Conservation (phyloP, 2,888 invertebrate species). For the Itoplectis maculator region DNA sequence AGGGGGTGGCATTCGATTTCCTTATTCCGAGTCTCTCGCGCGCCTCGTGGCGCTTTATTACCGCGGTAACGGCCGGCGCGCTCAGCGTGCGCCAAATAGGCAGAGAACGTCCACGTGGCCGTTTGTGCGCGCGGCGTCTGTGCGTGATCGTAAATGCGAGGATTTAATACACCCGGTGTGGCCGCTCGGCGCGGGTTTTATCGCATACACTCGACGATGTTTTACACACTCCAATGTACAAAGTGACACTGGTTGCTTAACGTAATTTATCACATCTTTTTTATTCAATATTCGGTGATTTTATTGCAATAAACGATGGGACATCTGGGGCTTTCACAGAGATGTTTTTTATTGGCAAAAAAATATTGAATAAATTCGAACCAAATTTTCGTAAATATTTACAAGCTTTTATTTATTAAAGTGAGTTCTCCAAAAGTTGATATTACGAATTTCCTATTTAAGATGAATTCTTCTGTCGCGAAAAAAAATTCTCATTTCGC, state of each 20-base stretch:
- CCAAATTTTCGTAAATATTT: too few species aligned
- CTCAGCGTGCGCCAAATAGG: conserved; percentile 40
- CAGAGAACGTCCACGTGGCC: not conserved
- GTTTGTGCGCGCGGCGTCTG: not conserved
- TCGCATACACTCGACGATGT: not conserved
- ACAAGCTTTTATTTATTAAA: too few species aligned
- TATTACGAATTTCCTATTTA: too few species aligned
- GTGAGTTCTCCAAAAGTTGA: too few species aligned
- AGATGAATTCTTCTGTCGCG: too few species aligned
- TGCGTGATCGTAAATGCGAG: conserved; percentile 27
- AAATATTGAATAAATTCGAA: too few species aligned
- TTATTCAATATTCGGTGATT: not conserved
- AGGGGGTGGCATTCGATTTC: conserved; percentile 36
- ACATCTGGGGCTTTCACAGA: too few species aligned
- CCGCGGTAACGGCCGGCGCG: conserved; percentile 28
- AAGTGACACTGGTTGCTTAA: not conserved
- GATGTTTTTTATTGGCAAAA: too few species aligned
- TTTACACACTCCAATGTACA: not conserved
- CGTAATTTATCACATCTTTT: not conserved
- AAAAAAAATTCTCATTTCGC: too few species aligned
- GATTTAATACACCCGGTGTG: not conserved
- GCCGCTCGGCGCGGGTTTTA: not conserved
- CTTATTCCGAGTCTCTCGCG: conserved; percentile 17
- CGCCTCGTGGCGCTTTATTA: conserved; percentile 37
- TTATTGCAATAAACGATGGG: too few species aligned